Conservation (phyloP, 2,888 invertebrate genomes). For the Lepidocyrtinus sp. region DNA sequence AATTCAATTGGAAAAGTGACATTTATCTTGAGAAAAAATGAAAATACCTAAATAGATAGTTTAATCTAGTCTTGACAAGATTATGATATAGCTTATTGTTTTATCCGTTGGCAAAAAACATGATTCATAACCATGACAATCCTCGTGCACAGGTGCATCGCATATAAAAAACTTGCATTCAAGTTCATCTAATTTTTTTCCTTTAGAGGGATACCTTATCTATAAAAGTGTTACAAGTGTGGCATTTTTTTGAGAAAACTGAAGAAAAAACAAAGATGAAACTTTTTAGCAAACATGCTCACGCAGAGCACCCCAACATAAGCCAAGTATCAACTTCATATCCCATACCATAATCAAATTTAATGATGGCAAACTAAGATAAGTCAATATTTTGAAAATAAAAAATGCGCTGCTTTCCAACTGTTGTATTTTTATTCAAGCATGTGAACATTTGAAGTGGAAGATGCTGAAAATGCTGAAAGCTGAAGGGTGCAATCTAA, state of each 20-base stretch:
- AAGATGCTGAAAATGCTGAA: constrained; percentile 3
- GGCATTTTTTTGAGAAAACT: background rate
- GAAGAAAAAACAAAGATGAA: background rate
- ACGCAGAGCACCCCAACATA: background rate
- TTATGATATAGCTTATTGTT: too few relatives aligned
- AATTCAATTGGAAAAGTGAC: constrained; percentile 1
- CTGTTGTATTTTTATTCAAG: background rate
- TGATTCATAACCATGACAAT: too few relatives aligned
- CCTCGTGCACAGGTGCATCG: too few relatives aligned
- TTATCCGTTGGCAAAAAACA: too few relatives aligned
- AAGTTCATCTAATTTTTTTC: too few relatives aligned
- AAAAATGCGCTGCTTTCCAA: background rate
- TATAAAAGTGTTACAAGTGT: background rate
- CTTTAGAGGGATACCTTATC: too few relatives aligned
- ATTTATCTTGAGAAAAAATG: background rate
- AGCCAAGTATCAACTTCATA: too few relatives aligned
- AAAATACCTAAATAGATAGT: background rate
- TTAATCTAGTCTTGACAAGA: constrained; percentile 2
- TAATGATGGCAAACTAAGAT: constrained; percentile 11
- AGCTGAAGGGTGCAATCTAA: background rate
- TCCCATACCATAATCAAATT: background rate
- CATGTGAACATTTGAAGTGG: background rate
- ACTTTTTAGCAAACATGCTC: too few relatives aligned
- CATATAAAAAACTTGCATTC: too few relatives aligned
- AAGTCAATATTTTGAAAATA: background rate